Evolutionary conservation across 2,797 vertebrate genomes (phyloP).

Genomic region (Garrulus glandarius): DNA sequence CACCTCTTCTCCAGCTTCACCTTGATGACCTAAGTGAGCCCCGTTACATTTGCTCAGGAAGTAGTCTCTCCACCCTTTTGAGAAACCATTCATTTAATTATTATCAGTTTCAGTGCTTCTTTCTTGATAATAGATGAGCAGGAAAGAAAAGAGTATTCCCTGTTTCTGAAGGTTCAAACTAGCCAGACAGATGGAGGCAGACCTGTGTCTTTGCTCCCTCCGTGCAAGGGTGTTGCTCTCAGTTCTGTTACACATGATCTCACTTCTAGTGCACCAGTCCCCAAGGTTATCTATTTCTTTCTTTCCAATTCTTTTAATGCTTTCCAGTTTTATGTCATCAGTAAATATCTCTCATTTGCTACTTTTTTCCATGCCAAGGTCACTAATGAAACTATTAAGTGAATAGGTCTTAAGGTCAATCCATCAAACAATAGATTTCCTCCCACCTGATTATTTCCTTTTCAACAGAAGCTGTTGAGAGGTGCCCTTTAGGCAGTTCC

Average conservation of each 20-base stretch:
- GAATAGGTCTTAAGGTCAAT: background rate
- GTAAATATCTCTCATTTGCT: conserved; percentile 12
- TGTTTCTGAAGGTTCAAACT: background rate
- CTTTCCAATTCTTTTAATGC: background rate
- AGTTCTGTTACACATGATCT: background rate
- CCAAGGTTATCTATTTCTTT: background rate
- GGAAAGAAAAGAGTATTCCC: background rate
- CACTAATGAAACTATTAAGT: background rate
- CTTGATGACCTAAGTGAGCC: background rate
- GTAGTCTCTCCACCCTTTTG: background rate
- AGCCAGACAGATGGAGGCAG: background rate
- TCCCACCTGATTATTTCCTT: conserved; percentile 29
- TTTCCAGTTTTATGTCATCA: conserved; percentile 17
- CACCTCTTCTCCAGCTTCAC: background rate
- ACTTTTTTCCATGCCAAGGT: background rate
- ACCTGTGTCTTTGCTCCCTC: background rate
- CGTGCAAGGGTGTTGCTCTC: background rate
- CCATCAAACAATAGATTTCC: background rate
- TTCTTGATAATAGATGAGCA: background rate
- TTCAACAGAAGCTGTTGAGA: conserved; percentile 14
- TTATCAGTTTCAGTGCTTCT: background rate
- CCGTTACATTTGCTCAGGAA: background rate
- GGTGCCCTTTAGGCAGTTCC: background rate
- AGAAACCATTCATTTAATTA: background rate
- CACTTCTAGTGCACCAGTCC: background rate